A percentile compares a stretch with the other conserved stretches of the same genome.
phyloP scores from a whole-genome alignment of 2,113 vertebrate species.

The Raja brachyura region DNA sequence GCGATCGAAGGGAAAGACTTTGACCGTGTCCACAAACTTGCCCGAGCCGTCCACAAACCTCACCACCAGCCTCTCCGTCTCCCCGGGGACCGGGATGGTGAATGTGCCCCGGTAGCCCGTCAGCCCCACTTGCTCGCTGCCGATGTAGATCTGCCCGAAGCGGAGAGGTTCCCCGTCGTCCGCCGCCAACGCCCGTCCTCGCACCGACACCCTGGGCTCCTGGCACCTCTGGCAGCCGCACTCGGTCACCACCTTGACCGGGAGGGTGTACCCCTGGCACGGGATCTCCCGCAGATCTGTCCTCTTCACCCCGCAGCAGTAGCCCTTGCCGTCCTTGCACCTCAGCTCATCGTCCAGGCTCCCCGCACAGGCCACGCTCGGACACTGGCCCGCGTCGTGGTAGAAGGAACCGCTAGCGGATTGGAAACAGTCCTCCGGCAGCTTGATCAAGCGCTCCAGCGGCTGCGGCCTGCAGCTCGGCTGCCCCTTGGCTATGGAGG shows the following conservation, averaged over 20 bases:
- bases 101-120: constrained; percentile 87
- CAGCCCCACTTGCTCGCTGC: constrained; percentile 68
- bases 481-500: constrained; percentile 61
- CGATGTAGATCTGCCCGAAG: constrained; percentile 80
- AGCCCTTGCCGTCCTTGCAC: constrained; percentile 57
- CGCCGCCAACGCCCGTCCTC: constrained; percentile 70
- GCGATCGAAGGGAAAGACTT: constrained; percentile 80
- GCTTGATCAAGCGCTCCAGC: constrained; percentile 67
- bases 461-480: constrained; percentile 67
- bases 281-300: constrained; percentile 66
- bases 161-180: constrained; percentile 79
- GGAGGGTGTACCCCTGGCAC: constrained; percentile 68
- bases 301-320: constrained; percentile 70
- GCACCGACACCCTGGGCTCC: constrained; percentile 67
- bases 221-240: constrained; percentile 79
- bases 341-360: constrained; percentile 52
- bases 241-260: constrained; percentile 69
- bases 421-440: constrained; percentile 74
- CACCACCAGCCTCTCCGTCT: constrained; percentile 69
- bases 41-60: constrained; percentile 75
- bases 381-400: constrained; percentile 79
- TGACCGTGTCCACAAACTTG: constrained; percentile 74
- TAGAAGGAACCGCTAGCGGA: constrained; percentile 58
- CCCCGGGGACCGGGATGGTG: constrained; percentile 72
- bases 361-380: constrained; percentile 62